Evolutionary conservation across 1,140 invertebrate species (phyloP), one percentile per base, ranked within the genome.

Genomic region (Oreohelix idahoensis): DNA sequence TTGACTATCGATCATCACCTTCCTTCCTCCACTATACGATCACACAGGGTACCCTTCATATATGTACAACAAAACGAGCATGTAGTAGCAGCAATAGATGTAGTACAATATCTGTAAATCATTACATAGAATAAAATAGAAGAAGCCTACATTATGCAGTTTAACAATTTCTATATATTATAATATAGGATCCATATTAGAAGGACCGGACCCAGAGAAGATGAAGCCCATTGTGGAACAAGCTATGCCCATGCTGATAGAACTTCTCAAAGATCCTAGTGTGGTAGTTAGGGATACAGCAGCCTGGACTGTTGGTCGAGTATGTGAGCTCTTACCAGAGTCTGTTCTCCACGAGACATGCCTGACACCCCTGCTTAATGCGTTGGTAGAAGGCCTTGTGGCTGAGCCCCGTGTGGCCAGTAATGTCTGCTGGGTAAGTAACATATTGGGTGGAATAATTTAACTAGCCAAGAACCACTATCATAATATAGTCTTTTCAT

Each of bases 261-360:
- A 97, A 88, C 97, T 99, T 96, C 96, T 97, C 87, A 98, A 99
- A 79, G 89, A 90, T 75, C 93, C 93, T 91, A 23, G 96, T 92
- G 97, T 99, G 0, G 96, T 96, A 76, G 98, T 99, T 29, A 94
- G 98, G 83, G 99, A 99, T 91, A 99, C 98, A 23, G 96, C 97
- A 0, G 98, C 98, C 0, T 99, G 99, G 99, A 98, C 98, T 0
- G 96, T 99, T 88, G 98, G 98, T 2, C 94, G 98, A 85, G 97
- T 99, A 74, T 99, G 98, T 93, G 98, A 99, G 93, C 96, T 98
- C 69, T 96, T 99, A 84, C 97, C 98, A 0, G 97, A 98, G 89
- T 97, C 97, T 26, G 98, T 97, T 0, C 97, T 99, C n/a, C 98
- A 97, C 92, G 95, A 96, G 87, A 95, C 94, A 0, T 89, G 85